A percentile compares a stretch with the other conserved stretches of the same genome.
Evolutionary conservation across 2,888 invertebrate genomes (phyloP).

Genomic region (Conistra vaccinii): DNA sequence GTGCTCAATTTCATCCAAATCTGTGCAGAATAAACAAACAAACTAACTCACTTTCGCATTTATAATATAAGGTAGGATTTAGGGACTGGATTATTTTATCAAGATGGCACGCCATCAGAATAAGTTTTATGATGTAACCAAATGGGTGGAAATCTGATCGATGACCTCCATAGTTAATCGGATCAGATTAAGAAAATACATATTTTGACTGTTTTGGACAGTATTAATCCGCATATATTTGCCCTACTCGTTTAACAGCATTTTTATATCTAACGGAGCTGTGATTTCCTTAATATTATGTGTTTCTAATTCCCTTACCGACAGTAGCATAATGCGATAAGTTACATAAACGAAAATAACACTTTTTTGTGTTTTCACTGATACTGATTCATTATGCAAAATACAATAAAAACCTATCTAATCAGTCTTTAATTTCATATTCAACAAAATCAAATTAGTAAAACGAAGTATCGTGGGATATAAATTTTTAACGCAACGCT

Average conservation of each 20-base stretch:
- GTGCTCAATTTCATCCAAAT: too few species aligned
- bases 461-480: constrained; percentile 80
- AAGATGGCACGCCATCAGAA: constrained; percentile 5
- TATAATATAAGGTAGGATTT: too few species aligned
- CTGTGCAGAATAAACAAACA: too few species aligned
- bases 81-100: constrained; percentile 16
- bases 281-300: constrained; percentile 35
- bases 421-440: constrained; percentile 83
- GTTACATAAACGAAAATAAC: constrained; percentile 55
- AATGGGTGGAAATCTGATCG: constrained; percentile 54
- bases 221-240: constrained; percentile 62
- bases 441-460: constrained; percentile 85
- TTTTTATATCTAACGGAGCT: constrained; percentile 57
- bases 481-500: constrained; percentile 82
- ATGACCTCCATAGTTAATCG: constrained; percentile 61
- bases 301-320: constrained; percentile 16
- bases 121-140: constrained; percentile 48
- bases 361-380: constrained; percentile 62
- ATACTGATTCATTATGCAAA: constrained; percentile 73
- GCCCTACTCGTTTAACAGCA: constrained; percentile 52
- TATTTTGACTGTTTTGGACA: constrained; percentile 56
- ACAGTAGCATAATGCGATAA: constrained; percentile 54
- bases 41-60: too few species aligned
- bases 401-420: constrained; percentile 81
- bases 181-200: constrained; percentile 66